Evolutionary conservation across 2,113 vertebrate genomes (phyloP), one percentile per base, ranked within the genome.

Genomic region (Zosterops lateralis): DNA sequence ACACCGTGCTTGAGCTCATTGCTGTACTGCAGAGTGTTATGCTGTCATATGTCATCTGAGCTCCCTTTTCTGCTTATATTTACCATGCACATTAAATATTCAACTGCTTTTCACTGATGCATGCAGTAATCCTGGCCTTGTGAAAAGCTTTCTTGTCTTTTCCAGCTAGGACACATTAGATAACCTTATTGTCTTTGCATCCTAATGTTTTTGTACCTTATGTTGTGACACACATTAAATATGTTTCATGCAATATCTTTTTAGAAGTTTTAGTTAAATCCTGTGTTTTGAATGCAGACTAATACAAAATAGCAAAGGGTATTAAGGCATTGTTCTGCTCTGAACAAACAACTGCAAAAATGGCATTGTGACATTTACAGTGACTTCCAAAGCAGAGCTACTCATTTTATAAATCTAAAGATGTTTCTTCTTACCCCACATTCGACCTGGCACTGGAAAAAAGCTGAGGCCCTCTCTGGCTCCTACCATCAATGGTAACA

Each of bases 61-160:
- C 70, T 94, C 74, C 79, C 76, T 92, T 94, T 92, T 58, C 92
- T 84, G 84, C 90, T 90, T 82, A 21, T 87, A 66, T 95, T 93
- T 90, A 81, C 66, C 86, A 48, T 4, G 53, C 58, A 74, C 80
- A 93, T 96, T 97, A 95, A 96, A 95, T 90, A 95, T 95, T 95
- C 94, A 92, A 51, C 73, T 82, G 90, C 88, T 92, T 76, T 34
- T 73, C 94, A 82, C 26, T 82, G 94, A 94, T 64, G 95, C 72
- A 0, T 96, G 94, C 88, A 75, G 70, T 44, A 92, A 82, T 60
- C 71, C 64, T 68, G 93, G 88, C 93, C 77, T 79, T 73, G 34
- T 73, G 91, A 78, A 77, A 58, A 93, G 86, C 62, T 45, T 81
- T 67, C 89, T 67, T 93, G 75, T 81, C 56, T 95, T 88, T 78